A percentile compares a stretch with the other conserved stretches of the same genome.
These are phyloP conservation scores for Aldabrachelys gigantea DNA, from an alignment of 2,113 vertebrate genomes.

Conservation along the genomic window DNA sequence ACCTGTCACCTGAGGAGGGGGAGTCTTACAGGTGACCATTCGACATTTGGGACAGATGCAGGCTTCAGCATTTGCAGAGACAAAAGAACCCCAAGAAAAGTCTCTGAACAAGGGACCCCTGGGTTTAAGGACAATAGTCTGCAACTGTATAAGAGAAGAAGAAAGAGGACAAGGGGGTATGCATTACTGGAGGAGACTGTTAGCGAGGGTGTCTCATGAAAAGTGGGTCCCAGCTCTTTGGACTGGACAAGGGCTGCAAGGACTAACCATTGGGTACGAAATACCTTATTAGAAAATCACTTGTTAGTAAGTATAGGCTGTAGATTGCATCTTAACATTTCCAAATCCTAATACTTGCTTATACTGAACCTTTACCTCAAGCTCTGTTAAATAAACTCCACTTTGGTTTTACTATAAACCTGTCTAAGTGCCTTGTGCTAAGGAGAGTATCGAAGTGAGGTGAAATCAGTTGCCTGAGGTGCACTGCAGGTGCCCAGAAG, in stretches of 20 bases:
- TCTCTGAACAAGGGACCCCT: neutral
- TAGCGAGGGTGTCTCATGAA: neutral
- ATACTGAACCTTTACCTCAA: too few relatives aligned
- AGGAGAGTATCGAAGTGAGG: too few relatives aligned
- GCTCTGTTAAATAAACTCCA: too few relatives aligned
- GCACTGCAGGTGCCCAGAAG: too few relatives aligned
- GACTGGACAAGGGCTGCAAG: neutral
- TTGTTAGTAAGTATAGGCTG: too few relatives aligned
- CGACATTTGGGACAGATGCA: neutral
- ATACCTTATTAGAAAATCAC: too few relatives aligned
- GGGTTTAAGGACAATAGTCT: neutral
- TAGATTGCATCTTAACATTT: too few relatives aligned
- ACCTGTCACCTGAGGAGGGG: neutral
- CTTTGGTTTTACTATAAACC: too few relatives aligned
- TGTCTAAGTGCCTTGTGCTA: too few relatives aligned
- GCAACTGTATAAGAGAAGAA: neutral
- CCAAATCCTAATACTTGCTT: too few relatives aligned
- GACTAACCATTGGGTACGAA: too few relatives aligned
- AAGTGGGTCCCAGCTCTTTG: neutral
- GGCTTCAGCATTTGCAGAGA: neutral
- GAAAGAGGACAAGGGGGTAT: neutral
- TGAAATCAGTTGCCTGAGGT: too few relatives aligned
- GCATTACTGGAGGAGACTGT: neutral
- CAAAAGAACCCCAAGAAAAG: neutral
- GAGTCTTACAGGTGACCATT: neutral